Evolutionary conservation across 2,888 invertebrate species (phyloP), one percentile per base, ranked within the genome.

Genomic region (Cyrtodaria siliqua): DNA sequence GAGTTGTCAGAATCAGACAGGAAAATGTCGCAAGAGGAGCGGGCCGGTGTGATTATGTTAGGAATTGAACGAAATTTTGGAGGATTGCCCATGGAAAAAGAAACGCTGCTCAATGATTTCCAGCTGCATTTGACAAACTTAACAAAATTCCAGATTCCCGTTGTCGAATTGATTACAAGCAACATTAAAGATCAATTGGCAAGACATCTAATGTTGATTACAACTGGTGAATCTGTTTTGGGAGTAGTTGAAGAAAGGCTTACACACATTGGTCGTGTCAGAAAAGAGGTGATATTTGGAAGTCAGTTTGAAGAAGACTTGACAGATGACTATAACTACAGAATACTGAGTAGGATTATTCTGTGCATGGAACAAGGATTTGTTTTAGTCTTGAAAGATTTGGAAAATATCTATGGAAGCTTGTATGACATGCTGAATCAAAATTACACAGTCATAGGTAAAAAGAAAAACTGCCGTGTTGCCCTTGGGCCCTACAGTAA

Each of bases 361-460:
- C 72, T 86, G 0, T 88, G 88, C 38, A 88, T 88, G 88, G 88
- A 88, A 61, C 73, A 84, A 66, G 87, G 87, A 0, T 29, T 81
- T 12, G 81, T 85, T 16, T 47, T 88, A 8, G 78, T 86, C 16
- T 40, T 87, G 27, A 86, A 84, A 66, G 86, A 86, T 38, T 71
- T 87, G 3, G 86, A 88, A 14, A 73, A 56, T 47, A 83, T 88
- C 8, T 88, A 87, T 71, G 87, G 85, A 12, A 86, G 86, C 64
- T 49, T 87, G 23, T 87, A 87, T 81, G 86, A 86, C 56, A 86
- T 87, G 87, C 74, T 88, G 2, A 88, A 88, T 62, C 86, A 87
- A 50, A 87, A 87, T 57, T 87, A 87, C 62, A 86, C 82, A 0
- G 27, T 81, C 4, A 82, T 86, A 33, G 84, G 84, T 0, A 80